These are phyloP conservation scores for Pseudococcus jackbeardsleyi DNA, from an alignment of 2,888 invertebrate species.

Conservation along the genomic window DNA sequence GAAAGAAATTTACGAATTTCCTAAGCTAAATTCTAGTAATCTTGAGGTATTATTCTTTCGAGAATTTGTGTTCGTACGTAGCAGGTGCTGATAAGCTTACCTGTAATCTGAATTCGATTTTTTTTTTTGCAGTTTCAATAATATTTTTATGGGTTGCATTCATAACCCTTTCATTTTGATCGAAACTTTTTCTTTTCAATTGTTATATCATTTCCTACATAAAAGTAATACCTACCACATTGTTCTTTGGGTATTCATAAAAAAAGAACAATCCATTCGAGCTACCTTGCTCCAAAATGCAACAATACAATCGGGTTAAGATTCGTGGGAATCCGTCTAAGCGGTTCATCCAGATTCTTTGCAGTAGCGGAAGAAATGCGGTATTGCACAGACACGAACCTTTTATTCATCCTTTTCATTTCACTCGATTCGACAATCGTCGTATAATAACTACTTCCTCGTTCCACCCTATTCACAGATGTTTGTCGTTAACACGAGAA, in stretches of 20 bases:
- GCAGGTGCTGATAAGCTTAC: no score
- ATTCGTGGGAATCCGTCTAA: conserved; percentile 27
- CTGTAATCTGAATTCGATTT: no score
- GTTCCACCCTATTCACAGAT: conserved; percentile 54
- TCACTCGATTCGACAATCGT: conserved; percentile 21
- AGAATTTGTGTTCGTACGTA: no score
- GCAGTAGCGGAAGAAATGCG: conserved; percentile 57
- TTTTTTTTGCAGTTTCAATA: no score
- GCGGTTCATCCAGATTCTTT: background rate
- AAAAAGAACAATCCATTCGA: background rate
- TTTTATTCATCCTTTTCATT: conserved; percentile 32
- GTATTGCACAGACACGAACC: conserved; percentile 52
- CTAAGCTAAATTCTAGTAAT: no score
- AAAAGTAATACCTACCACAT: no score
- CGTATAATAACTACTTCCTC: conserved; percentile 53
- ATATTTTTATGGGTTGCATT: no score
- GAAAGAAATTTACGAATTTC: no score
- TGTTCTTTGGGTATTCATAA: background rate
- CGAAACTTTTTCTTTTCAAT: no score
- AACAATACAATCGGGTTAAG: conserved; percentile 5
- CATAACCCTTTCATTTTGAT: no score
- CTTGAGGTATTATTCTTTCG: no score
- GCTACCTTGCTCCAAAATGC: background rate
- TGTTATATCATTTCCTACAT: no score
- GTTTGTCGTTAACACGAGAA: conserved; percentile 17